Percentiles rank a stretch among this genome's conserved stretches.
Evolutionary conservation across 2,888 invertebrate genomes (phyloP).

Genomic region (Caenorhabditis wallacei): DNA sequence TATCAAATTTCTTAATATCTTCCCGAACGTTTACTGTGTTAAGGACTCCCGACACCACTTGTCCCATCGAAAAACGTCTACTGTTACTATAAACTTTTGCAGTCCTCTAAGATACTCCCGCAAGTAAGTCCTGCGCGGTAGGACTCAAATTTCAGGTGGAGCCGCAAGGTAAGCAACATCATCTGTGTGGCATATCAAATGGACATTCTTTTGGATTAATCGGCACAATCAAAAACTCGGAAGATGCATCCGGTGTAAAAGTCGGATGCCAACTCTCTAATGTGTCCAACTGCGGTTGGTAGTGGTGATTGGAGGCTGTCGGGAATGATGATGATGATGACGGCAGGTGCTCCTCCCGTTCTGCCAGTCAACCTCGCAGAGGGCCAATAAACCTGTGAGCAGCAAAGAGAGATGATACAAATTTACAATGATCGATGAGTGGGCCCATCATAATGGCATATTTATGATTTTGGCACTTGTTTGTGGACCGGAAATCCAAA

Average conservation of each 20-base stretch:
- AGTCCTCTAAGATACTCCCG: conserved; percentile 11
- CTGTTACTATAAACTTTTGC: conserved; percentile 56
- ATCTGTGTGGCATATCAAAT: conserved; percentile 45
- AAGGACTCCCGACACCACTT: conserved; percentile 30
- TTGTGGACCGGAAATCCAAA: conserved; percentile 61
- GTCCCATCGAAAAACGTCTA: conserved; percentile 44
- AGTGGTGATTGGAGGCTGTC: conserved; percentile 36
- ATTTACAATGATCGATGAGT: conserved; percentile 67
- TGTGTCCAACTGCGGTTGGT: conserved; percentile 63
- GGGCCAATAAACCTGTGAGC: conserved; percentile 61
- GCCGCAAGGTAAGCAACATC: conserved; percentile 11
- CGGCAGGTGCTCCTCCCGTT: conserved; percentile 57
- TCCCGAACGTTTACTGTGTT: conserved; percentile 46
- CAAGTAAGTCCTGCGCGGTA: conserved; percentile 7
- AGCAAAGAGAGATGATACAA: conserved; percentile 45
- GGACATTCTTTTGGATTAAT: conserved; percentile 33
- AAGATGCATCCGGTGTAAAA: conserved; percentile 39
- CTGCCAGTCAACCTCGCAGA: conserved; percentile 58
- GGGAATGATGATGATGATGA: conserved; percentile 48
- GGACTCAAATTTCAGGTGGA: conserved; percentile 43
- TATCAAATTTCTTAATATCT: conserved; percentile 43
- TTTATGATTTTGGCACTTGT: conserved; percentile 65
- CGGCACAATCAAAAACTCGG: conserved; percentile 58
- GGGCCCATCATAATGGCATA: conserved; percentile 50
- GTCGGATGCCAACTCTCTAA: conserved; percentile 51